Evolutionary conservation across 2,888 invertebrate genomes (phyloP).

Genomic region (Pemphredon lugubris): DNA sequence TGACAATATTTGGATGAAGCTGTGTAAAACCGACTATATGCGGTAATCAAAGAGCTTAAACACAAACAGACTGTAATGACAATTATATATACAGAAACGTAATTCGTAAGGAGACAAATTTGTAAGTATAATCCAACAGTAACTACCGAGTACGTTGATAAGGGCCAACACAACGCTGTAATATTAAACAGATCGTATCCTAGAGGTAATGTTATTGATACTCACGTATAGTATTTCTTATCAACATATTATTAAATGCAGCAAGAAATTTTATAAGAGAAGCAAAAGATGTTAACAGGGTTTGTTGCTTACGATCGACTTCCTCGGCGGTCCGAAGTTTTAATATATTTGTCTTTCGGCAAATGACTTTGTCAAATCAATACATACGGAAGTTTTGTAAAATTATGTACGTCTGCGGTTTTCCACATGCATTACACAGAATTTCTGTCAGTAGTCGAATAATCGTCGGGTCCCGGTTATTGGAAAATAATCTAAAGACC

Average conservation of each 20-base stretch:
- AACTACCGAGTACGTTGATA: constrained; percentile 54
- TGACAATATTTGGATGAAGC: constrained; percentile 73
- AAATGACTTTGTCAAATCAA: too few species aligned
- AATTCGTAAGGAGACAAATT: constrained; percentile 43
- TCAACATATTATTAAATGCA: constrained; percentile 44
- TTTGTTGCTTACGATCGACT: constrained; percentile 31
- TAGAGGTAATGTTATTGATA: constrained; percentile 62
- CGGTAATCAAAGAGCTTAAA: constrained; percentile 74
- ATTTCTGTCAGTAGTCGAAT: not conserved
- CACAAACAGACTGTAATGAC: constrained; percentile 75
- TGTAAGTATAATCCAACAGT: constrained; percentile 50
- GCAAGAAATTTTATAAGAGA: constrained; percentile 27
- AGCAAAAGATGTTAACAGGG: constrained; percentile 15
- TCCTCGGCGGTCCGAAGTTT: constrained; percentile 26
- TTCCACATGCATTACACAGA: not conserved
- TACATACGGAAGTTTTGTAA: not conserved
- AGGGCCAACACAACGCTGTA: constrained; percentile 63
- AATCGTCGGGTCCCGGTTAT: not conserved
- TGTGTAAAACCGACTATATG: constrained; percentile 60
- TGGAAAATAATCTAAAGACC: constrained; percentile 14
- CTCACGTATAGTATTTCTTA: constrained; percentile 70
- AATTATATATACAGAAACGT: constrained; percentile 65
- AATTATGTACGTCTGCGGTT: constrained; percentile 1
- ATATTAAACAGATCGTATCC: constrained; percentile 68
- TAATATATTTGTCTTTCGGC: not conserved